Evolutionary conservation across 1,140 invertebrate species (phyloP), one percentile per base, ranked within the genome.

Genomic region (Drosophila paulistorum): DNA sequence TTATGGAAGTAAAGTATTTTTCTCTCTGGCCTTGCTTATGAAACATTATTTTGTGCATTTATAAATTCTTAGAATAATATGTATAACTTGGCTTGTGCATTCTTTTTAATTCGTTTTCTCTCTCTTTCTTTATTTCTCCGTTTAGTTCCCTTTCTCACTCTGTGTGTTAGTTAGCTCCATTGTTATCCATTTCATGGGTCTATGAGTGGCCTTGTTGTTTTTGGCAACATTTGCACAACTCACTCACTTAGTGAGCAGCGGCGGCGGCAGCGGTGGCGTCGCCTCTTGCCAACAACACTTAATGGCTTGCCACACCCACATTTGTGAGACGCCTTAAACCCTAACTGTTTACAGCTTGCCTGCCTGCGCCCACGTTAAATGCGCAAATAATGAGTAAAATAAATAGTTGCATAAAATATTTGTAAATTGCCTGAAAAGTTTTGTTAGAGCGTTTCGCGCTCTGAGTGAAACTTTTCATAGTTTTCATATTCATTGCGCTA

Each of bases 341-440:
- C 45, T 51, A 51, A 51, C 45, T 51, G 45, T 51, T 51, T 51
- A 23, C 45, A 23, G 17, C 14, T 42, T 37, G 30, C 30, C 59
- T 59, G 55, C 37, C 35, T 45, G 14, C 59, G 62, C 68, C 63
- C 68, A 72, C 74, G 60, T 68, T 78, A 78, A 78, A 78, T 78
- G 76, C 68, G 74, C 76, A 78, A 78, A 78, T 78, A 78, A 78
- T 78, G 76, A 78, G 76, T 77, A 77, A 77, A 78, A 78, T 77
- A 78, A 78, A 78, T 78, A 78, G 76, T 78, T 78, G 76, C 74
- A 78, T 77, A 78, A 78, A 78, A 78, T 78, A 78, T 78, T 78
- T 78, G 74, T 78, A 78, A 78, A 78, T 76, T 78, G 76, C 68
- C 74, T 78, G 74, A 42, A 78, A 78, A 78, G 35, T 78, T 78